phyloP scores from a whole-genome alignment of 1,140 invertebrate genomes.

The Drosophila orosa region DNA sequence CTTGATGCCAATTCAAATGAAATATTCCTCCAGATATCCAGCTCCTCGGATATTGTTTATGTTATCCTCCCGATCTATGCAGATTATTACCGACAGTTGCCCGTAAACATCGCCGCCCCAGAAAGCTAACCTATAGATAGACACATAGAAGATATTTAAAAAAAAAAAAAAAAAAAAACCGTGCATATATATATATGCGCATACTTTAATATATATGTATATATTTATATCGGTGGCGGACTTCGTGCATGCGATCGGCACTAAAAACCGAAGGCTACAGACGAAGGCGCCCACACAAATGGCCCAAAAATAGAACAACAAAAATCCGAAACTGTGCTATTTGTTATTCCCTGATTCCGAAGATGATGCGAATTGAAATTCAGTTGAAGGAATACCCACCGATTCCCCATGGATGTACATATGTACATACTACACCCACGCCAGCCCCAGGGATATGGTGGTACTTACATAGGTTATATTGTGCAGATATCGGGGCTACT shows the following conservation, averaged over 20 bases:
- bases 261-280: slow-evolving; percentile 63
- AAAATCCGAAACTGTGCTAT: slow-evolving; percentile 75
- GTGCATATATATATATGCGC: slow-evolving; percentile 5
- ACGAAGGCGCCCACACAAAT: slow-evolving; percentile 70
- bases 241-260: slow-evolving; percentile 42
- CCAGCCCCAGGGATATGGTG: background rate
- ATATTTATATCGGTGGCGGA: slow-evolving; percentile 23
- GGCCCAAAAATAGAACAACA: slow-evolving; percentile 67
- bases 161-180: slow-evolving; percentile 40
- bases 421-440: slow-evolving; percentile 2
- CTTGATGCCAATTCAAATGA: background rate
- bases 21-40: slow-evolving; percentile 32
- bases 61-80: slow-evolving; percentile 35
- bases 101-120: slow-evolving; percentile 47
- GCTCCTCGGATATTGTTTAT: slow-evolving; percentile 24
- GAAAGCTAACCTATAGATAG: slow-evolving; percentile 54
- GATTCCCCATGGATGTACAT: background rate
- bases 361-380: slow-evolving; percentile 78
- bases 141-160: slow-evolving; percentile 34
- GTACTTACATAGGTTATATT: slow-evolving; percentile 3
- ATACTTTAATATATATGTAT: slow-evolving; percentile 27
- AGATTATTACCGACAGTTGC: slow-evolving; percentile 40
- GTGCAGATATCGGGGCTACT: slow-evolving; percentile 6
- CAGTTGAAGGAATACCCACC: slow-evolving; percentile 54
- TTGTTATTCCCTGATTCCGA: slow-evolving; percentile 74